Percentiles rank a stretch among this genome's conserved stretches.
Conservation (phyloP, 2,113 vertebrate genomes). For the Poeciliopsis prolifica region DNA sequence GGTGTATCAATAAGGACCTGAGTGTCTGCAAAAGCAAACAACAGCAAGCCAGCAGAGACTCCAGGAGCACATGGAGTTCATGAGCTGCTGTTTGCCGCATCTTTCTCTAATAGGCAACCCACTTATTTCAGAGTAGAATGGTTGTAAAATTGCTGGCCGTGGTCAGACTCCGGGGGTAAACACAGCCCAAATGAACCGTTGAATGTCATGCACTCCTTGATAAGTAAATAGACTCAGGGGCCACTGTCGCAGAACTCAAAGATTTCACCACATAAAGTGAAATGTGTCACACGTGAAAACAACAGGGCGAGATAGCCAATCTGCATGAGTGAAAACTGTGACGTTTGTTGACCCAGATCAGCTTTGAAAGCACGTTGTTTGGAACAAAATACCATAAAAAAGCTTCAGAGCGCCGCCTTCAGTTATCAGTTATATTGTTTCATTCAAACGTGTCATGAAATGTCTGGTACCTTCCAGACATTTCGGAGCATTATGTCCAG, state of each 20-base stretch:
- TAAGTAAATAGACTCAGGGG: conserved; percentile 1
- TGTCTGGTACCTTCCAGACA: not conserved
- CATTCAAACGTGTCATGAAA: not conserved
- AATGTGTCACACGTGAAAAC: conserved; percentile 2
- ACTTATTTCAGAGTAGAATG: not conserved
- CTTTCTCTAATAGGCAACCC: not conserved
- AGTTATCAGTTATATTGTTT: too few relatives aligned
- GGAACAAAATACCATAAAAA: not conserved
- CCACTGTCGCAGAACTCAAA: conserved; percentile 1
- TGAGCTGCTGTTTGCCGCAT: conserved; percentile 21
- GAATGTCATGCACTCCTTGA: not conserved
- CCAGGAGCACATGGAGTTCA: not conserved
- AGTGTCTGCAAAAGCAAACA: conserved; percentile 17
- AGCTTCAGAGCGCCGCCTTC: too few relatives aligned
- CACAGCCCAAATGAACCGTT: not conserved
- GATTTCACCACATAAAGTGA: conserved; percentile 5
- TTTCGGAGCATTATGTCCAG: not conserved
- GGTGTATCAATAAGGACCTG: conserved; percentile 17
- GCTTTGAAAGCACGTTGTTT: not conserved
- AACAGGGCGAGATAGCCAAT: not conserved
- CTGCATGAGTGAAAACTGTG: conserved; percentile 4
- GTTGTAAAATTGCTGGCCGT: not conserved
- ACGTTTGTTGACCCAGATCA: not conserved
- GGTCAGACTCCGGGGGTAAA: not conserved
- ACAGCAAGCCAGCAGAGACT: conserved; percentile 23